Percentiles rank a stretch among this genome's conserved stretches.
These are phyloP conservation scores for Temnothorax curvispinosus DNA, from an alignment of 1,140 invertebrate genomes.

Conservation along the genomic window DNA sequence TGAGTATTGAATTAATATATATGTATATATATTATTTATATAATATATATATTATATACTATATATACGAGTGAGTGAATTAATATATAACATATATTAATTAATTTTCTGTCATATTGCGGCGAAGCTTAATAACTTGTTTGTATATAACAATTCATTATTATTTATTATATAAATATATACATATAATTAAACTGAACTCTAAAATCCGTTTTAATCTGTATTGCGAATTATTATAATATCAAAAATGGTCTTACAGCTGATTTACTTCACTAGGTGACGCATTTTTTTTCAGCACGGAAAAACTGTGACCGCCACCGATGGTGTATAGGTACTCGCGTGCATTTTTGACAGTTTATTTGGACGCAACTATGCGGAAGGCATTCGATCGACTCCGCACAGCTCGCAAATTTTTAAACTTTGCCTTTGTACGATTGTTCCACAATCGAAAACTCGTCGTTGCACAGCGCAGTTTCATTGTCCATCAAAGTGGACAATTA, in stretches of 20 bases:
- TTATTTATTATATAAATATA: background rate
- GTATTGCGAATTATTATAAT: background rate
- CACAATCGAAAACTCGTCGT: background rate
- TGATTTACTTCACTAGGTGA: background rate
- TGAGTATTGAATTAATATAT: background rate
- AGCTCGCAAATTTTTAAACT: conserved; percentile 23
- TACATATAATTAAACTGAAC: background rate
- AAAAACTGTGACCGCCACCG: background rate
- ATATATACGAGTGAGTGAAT: background rate
- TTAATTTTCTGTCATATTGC: background rate
- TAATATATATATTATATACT: too few species aligned
- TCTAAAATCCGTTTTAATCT: background rate
- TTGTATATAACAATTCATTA: background rate
- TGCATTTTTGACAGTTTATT: conserved; percentile 44
- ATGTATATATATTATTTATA: background rate
- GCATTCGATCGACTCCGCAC: background rate
- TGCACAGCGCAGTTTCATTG: conserved; percentile 9
- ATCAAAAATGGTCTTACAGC: background rate
- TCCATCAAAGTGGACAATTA: conserved; percentile 23
- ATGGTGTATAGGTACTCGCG: background rate
- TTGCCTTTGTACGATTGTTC: conserved; percentile 14
- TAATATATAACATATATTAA: background rate
- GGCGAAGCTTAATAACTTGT: background rate
- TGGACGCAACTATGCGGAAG: conserved; percentile 13
- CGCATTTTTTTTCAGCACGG: background rate